Base-by-base conservation (phyloP, 2,888 invertebrate genomes). In the Dynastes tityus region DNA sequence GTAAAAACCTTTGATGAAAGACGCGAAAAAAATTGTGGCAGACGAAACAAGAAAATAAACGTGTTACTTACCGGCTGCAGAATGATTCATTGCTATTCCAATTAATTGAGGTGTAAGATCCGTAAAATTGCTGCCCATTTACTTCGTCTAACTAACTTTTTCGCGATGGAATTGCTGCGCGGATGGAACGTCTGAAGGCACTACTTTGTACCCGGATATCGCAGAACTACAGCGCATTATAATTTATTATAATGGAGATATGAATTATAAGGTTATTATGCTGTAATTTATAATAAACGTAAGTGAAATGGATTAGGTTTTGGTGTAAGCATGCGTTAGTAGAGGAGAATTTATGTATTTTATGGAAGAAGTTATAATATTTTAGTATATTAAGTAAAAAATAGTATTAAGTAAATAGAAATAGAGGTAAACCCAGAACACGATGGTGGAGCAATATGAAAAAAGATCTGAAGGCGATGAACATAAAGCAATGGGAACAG, bases 51-150 rank as follows among this genome's bases (percentile, higher is more conserved):
- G 29, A 49, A 49, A 45, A 16, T 11, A 68, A 27, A 68, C 49
- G 67, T 22, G 67, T 68, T 61, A 61, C 61, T 51, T 61, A 61
- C 61, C 29, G 11, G 61, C 49, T 13, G 40, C 9, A 65, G 16
- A 27, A 40, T 65, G 67, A 68, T 68, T 68, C 67, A 68, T 68
- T 49, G 67, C 67, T 49, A 51, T 68, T 49, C 49, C 49, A 68
- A 68, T 49, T 68, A 49, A 22, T 49, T 27, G 6, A 49, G 16
- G 37, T 6, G 37, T 65, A 65, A 65, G 45, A 68, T 68, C 67
- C 67, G 67, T 68, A 68, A 68, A 68, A 68, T 68, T 68, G 9
- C 67, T 27, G 51, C 45, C 11, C 27, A 68, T 49, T 27, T 68
- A 51, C 49, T 49, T 49, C 22, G n/a, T 74, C 49, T 55, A 74